Base-by-base conservation (phyloP, 2,113 vertebrate species). In the Psittacula cyanocephala region DNA sequence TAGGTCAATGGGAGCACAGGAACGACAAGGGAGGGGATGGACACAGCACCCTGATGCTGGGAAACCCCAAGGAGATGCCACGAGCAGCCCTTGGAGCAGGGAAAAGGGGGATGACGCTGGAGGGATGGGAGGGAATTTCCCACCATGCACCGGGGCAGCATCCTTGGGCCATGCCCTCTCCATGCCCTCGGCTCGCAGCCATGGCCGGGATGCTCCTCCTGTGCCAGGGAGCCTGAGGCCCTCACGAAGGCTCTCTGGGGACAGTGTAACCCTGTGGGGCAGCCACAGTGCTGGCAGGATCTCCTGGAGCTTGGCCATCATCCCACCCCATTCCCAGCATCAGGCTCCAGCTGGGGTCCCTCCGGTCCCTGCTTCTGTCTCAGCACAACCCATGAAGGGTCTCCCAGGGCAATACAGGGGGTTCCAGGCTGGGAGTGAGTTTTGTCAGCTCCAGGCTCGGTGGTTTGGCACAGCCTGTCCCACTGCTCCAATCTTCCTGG, bases 261-360 rank as follows among this genome's bases (percentile, higher is more conserved):
- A 50, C 44, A 29, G 39, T 1, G 0, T 12, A 2, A 13, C 13
- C 18, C 81, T 10, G 0, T 1, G 23, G 71, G 55, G 50, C 1
- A 13, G 53, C 75, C 86, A 24, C 28, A 1, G 31, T 4, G 37
- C 4, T 14, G 55, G 55, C 39, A 17, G 25, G 14, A 44, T 85
- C 47, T 25, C 9, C 1, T 9, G 43, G 70, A 47, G 67, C 27
- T 79, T 62, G 35, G 86, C 22, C 37, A 3, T 31, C 10, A 27
- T 31, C n/a, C 55, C 9, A 5, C 15, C 18, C 63, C 2, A 0
- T 1, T 17, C 8, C 47, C 29, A 7, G 33, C 20, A 44, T 7
- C 10, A 1, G 13, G 25, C n/a, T 4, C 24, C 0, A 4, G 1
- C 13, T 1, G 0, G 20, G 60, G 10, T 55, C 43, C 23, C 39